Conservation (phyloP, 2,113 vertebrate species). For the Isichthys henryi region DNA sequence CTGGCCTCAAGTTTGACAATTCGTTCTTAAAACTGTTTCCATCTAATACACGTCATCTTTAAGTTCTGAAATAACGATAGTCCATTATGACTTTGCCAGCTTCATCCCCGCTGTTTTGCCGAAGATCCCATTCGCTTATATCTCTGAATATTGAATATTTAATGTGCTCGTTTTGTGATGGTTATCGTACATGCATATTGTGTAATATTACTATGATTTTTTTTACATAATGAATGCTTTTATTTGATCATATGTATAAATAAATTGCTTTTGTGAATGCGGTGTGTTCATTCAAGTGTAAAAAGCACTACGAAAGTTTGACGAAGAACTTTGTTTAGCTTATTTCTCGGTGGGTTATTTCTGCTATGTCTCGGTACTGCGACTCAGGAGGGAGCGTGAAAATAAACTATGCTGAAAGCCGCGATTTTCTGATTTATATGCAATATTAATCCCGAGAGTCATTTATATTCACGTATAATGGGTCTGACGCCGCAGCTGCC, state of each 20-base stretch:
- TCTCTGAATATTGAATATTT: constrained; percentile 28
- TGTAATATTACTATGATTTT: constrained; percentile 53
- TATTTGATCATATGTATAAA: constrained; percentile 59
- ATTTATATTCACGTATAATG: background rate
- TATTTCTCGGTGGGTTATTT: background rate
- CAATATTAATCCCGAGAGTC: constrained; percentile 2
- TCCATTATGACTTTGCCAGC: background rate
- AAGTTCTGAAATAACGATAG: background rate
- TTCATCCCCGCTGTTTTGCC: constrained; percentile 23
- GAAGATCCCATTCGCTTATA: constrained; percentile 31
- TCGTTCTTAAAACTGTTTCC: background rate
- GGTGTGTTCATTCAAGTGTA: constrained; percentile 13
- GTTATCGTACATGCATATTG: constrained; percentile 55
- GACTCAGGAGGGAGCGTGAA: background rate
- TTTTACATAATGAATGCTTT: constrained; percentile 55
- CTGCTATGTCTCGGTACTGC: background rate
- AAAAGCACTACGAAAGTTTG: background rate
- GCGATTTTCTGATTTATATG: constrained; percentile 16
- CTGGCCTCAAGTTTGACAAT: background rate
- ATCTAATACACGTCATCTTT: background rate
- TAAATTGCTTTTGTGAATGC: constrained; percentile 51
- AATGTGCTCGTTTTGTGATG: constrained; percentile 47
- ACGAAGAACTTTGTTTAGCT: background rate
- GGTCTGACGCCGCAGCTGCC: background rate
- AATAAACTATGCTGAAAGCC: background rate